A percentile compares a stretch with the other conserved stretches of the same genome.
Conservation (phyloP, 2,797 vertebrate species). For the Poeciliopsis infans region DNA sequence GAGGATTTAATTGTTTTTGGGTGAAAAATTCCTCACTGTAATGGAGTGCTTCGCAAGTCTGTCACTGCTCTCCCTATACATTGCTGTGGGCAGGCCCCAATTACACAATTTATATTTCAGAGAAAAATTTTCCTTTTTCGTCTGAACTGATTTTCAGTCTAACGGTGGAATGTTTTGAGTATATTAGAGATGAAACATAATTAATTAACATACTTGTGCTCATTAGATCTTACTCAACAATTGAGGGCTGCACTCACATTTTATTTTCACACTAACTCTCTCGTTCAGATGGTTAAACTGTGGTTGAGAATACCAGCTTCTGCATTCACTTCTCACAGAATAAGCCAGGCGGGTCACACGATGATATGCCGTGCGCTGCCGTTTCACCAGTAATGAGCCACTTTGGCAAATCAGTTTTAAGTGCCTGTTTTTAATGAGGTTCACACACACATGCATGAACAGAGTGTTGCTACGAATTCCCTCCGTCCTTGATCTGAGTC, state of each 20-base stretch:
- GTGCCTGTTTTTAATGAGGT: conserved; percentile 55
- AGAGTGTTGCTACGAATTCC: conserved; percentile 33
- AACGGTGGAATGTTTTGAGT: neutral
- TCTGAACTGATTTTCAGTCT: neutral
- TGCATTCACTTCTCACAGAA: conserved; percentile 40
- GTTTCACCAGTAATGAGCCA: conserved; percentile 65
- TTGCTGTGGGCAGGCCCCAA: too few relatives aligned
- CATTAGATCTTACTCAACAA: conserved; percentile 13
- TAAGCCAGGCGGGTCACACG: conserved; percentile 41
- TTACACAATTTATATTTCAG: neutral
- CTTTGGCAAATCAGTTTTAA: conserved; percentile 48
- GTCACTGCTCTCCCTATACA: too few relatives aligned
- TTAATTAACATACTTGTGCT: conserved; percentile 1
- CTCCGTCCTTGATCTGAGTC: conserved; percentile 62
- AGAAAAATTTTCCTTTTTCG: neutral
- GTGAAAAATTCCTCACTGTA: too few relatives aligned
- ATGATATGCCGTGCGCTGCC: conserved; percentile 39
- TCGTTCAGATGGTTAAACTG: conserved; percentile 13
- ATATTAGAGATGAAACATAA: neutral
- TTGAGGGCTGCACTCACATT: neutral
- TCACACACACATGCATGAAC: conserved; percentile 22
- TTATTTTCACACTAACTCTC: conserved; percentile 6
- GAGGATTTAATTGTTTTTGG: too few relatives aligned
- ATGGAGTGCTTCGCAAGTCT: too few relatives aligned
- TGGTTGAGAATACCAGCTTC: conserved; percentile 15